These are phyloP conservation scores for Leucophenga varia DNA, from an alignment of 1,140 invertebrate genomes.

Conservation along the genomic window DNA sequence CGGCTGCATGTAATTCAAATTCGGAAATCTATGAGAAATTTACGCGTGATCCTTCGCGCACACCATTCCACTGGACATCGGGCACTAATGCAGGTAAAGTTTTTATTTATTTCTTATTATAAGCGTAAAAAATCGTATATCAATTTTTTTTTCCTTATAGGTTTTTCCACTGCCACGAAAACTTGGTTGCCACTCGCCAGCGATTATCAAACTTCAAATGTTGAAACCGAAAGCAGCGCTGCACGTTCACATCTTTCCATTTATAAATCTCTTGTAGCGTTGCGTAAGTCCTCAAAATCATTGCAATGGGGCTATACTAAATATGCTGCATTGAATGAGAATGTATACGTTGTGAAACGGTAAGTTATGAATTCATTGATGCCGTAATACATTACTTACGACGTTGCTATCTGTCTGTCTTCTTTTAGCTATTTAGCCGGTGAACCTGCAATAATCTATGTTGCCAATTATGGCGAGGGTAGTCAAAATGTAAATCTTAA, in stretches of 20 bases:
- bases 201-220: slow-evolving; percentile 63
- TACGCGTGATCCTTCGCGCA: slow-evolving; percentile 68
- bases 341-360: slow-evolving; percentile 52
- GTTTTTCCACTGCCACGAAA: slow-evolving; percentile 60
- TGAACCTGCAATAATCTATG: slow-evolving; percentile 17
- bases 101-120: no score
- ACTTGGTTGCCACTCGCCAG: slow-evolving; percentile 69
- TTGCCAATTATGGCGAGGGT: slow-evolving; percentile 26
- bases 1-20: slow-evolving; percentile 61
- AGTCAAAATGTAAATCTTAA: slow-evolving; percentile 22
- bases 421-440: slow-evolving; percentile 15
- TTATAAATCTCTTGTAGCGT: slow-evolving; percentile 35
- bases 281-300: slow-evolving; percentile 27
- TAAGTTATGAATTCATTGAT: no score
- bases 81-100: slow-evolving; percentile 33
- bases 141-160: slow-evolving; percentile 1
- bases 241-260: slow-evolving; percentile 41
- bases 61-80: slow-evolving; percentile 76
- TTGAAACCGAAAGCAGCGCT: slow-evolving; percentile 23
- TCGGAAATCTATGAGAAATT: slow-evolving; percentile 52
- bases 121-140: background rate
- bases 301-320: slow-evolving; percentile 52
- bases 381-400: no score
- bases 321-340: slow-evolving; percentile 41
- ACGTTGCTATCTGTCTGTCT: no score